These are phyloP conservation scores for Esox niger DNA, from an alignment of 2,113 vertebrate species.

Conservation along the genomic window DNA sequence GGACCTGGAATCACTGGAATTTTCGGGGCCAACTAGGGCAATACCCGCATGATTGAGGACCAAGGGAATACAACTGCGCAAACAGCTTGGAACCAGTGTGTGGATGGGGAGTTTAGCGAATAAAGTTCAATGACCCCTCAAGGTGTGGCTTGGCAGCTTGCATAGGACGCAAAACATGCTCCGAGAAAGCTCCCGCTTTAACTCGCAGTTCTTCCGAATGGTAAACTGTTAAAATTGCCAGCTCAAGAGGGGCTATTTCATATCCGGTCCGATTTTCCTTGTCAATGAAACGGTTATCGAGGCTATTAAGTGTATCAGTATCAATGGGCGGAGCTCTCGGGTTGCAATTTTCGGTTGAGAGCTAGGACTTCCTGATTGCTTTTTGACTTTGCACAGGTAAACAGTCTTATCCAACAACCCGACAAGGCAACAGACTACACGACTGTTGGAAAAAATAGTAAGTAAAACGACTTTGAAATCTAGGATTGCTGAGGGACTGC, in stretches of 20 bases:
- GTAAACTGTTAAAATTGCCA: background rate
- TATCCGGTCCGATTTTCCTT: too few relatives aligned
- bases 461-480: background rate
- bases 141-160: slow-evolving; percentile 48
- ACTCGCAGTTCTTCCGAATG: background rate
- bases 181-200: background rate
- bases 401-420: slow-evolving; percentile 6
- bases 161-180: slow-evolving; percentile 6
- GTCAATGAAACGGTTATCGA: background rate
- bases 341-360: background rate
- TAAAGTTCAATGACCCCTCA: slow-evolving; percentile 60
- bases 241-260: background rate
- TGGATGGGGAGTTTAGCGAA: slow-evolving; percentile 2
- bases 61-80: slow-evolving; percentile 26
- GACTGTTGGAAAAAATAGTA: background rate
- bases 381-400: slow-evolving; percentile 10
- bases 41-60: background rate
- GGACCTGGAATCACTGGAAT: too few relatives aligned
- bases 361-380: slow-evolving; percentile 25
- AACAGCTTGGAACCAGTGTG: slow-evolving; percentile 37
- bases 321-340: background rate
- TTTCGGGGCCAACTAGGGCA: background rate
- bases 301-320: background rate
- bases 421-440: background rate
- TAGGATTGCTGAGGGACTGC: background rate